phyloP scores from a whole-genome alignment of 2,113 vertebrate species.

The Alethe castanea region DNA sequence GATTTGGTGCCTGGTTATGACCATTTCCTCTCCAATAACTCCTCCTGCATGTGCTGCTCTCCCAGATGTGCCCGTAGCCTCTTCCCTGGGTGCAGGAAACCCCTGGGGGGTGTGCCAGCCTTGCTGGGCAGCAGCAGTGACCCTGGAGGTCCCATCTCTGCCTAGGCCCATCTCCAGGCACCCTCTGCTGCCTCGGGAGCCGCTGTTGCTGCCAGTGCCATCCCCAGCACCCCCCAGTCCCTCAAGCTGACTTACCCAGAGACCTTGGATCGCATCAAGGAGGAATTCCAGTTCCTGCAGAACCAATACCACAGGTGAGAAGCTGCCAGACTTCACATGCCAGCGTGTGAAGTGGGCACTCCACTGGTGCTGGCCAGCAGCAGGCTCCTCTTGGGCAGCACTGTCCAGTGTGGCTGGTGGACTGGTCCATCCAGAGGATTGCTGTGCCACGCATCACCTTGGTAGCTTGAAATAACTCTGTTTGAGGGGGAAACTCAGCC shows the following conservation, averaged over 20 bases:
- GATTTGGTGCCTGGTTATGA: not conserved
- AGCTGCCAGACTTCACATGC: not conserved
- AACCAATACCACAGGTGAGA: constrained; percentile 89
- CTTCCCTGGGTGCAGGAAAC: fast-evolving
- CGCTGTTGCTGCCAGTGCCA: constrained; percentile 71
- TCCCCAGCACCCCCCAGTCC: constrained; percentile 81
- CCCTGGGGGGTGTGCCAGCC: fast-evolving
- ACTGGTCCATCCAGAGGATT: not conserved
- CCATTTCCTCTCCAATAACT: not conserved
- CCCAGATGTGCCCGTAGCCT: fast-evolving
- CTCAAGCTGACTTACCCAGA: constrained; percentile 91
- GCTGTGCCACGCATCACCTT: not conserved
- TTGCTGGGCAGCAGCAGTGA: not conserved
- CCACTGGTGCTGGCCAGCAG: not conserved
- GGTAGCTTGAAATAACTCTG: not conserved
- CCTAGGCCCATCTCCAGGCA: constrained; percentile 73
- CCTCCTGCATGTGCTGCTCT: not conserved
- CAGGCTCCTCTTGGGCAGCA: not conserved
- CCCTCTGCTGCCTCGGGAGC: constrained; percentile 81
- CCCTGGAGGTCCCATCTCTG: not conserved
- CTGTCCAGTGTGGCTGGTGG: fast-evolving
- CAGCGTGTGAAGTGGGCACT: not conserved
- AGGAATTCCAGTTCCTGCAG: constrained; percentile 92
- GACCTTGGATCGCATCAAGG: constrained; percentile 91
- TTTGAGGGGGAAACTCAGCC: not conserved